These are phyloP conservation scores for Orientallactaga bullata DNA, from an alignment of 2,113 vertebrate genomes.

Conservation along the genomic window DNA sequence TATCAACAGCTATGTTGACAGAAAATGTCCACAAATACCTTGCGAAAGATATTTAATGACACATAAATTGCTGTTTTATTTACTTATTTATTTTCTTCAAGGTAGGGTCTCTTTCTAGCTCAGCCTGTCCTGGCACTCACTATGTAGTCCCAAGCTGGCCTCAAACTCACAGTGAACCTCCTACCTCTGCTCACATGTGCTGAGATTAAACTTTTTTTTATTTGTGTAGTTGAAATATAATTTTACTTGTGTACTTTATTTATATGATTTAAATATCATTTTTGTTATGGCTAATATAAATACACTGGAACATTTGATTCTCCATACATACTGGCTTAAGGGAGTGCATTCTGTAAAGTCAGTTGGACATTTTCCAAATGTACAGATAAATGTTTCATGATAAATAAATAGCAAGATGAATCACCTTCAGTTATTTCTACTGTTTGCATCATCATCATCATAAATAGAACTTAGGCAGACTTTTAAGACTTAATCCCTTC, in stretches of 20 bases:
- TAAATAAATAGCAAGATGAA: neutral
- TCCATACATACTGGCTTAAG: neutral
- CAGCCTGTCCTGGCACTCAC: no score
- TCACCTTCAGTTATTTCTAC: slow-evolving; percentile 17
- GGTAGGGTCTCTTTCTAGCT: no score
- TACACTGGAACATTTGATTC: neutral
- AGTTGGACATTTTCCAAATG: neutral
- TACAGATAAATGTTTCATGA: neutral
- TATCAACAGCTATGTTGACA: neutral
- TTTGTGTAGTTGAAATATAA: neutral
- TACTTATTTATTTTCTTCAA: neutral
- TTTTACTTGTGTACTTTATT: neutral
- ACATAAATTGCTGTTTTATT: neutral
- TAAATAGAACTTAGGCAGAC: neutral
- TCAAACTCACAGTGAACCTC: no score
- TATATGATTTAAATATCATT: neutral
- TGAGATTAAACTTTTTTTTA: neutral
- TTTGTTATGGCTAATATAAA: neutral
- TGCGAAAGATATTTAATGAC: neutral
- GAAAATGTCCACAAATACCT: neutral
- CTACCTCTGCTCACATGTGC: no score
- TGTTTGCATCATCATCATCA: neutral
- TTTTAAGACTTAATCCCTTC: neutral
- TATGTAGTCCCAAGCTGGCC: no score
- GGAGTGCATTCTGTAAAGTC: neutral